Base-by-base conservation (phyloP, 2,888 invertebrate genomes). In the Eupithecia tripunctaria region DNA sequence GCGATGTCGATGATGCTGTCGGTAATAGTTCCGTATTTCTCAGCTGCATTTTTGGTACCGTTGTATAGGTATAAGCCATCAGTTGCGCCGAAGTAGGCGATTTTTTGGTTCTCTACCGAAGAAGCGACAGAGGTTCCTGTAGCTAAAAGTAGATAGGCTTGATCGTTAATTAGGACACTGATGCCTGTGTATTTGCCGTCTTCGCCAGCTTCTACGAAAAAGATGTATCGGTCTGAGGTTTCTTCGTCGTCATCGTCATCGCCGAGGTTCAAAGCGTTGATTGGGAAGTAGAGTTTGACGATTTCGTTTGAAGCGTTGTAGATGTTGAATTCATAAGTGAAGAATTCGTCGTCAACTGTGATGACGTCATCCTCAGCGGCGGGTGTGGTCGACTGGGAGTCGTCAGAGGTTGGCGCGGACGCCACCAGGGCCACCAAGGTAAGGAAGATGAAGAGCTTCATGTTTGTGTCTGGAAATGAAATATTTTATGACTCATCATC, bases 1-100 rank as follows among this genome's bases (percentile, higher is more conserved):
- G 83, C 88, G 6, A 91, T 83, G 7, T 80, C 78, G 2, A 89
- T 85, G 2, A 90, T 79, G 41, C 79, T 86, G 32, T 91, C 90
- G 12, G 82, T 85, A 1, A 90, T 18, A 2, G 86, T 74, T 0
- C 90, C 90, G 43, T 87, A 90, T 81, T 90, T 90, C 1, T 79
- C 80, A 27, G 83, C 82, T 21, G 69, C 81, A n/a, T 80, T 81
- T 4, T 80, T 70, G 8, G 78, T 77, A 1, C 56, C 69, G 66
- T 85, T 81, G 76, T 86, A 88, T 0, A 70, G 25, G 66, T 88
- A 88, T 14, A 88, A 68, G 0, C 88, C 88, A 21, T 87, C 85
- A 79, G 79, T 83, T 18, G 81, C 80, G 10, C 75, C 73, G 10
- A 81, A 75, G 70, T 75, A 89, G 0, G 83, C 88, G 2, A 70